A percentile compares a stretch with the other conserved stretches of the same genome.
Evolutionary conservation across 2,888 invertebrate genomes (phyloP).

Genomic region (Dinocampus coccinellae): DNA sequence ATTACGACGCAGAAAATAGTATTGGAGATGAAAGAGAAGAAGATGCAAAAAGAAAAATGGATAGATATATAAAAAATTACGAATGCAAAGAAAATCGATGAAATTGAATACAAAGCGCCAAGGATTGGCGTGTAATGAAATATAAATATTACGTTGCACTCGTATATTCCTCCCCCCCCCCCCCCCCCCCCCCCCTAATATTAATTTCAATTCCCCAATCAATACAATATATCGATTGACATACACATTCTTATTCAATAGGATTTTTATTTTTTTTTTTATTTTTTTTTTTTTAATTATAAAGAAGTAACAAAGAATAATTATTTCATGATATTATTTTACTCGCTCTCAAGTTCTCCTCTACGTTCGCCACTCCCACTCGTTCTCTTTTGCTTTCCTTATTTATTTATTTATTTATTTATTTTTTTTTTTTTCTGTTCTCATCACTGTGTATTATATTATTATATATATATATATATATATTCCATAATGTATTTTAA

Average conservation of each 20-base stretch:
- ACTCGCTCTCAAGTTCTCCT: slow-evolving; percentile 53
- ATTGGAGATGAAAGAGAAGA: too few species aligned
- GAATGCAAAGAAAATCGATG: slow-evolving; percentile 10
- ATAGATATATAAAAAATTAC: too few species aligned
- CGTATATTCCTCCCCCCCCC: slow-evolving; percentile 6
- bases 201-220: slow-evolving; percentile 12
- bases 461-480: slow-evolving; percentile 55
- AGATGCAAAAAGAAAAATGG: not conserved
- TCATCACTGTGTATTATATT: slow-evolving; percentile 42
- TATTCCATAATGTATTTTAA: slow-evolving; percentile 63
- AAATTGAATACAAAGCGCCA: slow-evolving; percentile 26
- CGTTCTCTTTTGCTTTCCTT: slow-evolving; percentile 13
- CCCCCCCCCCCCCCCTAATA: slow-evolving; percentile 20
- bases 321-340: slow-evolving; percentile 47
- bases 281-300: slow-evolving; percentile 68
- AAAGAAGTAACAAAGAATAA: slow-evolving; percentile 68
- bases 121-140: slow-evolving; percentile 10
- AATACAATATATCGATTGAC: slow-evolving; percentile 16
- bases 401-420: too few species aligned
- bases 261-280: slow-evolving; percentile 49
- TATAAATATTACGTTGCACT: slow-evolving; percentile 27
- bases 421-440: slow-evolving; percentile 14
- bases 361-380: not conserved
- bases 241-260: slow-evolving; percentile 37
- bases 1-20: too few species aligned